phyloP scores from a whole-genome alignment of 2,113 vertebrate genomes.

The Dermatemys mawii region DNA sequence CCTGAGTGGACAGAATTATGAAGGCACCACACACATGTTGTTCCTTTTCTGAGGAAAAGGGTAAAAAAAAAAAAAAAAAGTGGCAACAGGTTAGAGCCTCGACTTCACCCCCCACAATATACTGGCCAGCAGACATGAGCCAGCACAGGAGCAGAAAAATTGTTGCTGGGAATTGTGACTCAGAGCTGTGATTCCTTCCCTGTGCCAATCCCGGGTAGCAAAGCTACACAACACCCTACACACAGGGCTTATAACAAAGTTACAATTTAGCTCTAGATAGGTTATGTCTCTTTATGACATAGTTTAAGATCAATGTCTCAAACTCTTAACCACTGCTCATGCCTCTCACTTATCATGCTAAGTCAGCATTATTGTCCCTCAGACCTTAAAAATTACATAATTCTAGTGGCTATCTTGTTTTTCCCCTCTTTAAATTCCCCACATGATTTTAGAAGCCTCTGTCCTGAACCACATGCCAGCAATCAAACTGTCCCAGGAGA shows the following conservation, averaged over 20 bases:
- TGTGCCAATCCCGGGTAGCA: too few relatives aligned
- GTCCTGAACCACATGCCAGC: neutral
- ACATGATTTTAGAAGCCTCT: neutral
- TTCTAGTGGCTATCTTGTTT: neutral
- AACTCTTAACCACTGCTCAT: neutral
- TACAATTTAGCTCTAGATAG: neutral
- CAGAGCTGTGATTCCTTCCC: neutral
- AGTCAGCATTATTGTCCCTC: neutral
- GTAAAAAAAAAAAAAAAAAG: neutral
- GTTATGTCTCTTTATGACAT: neutral
- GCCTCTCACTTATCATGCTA: neutral
- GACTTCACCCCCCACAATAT: neutral
- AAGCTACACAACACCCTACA: too few relatives aligned
- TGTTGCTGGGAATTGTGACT: neutral
- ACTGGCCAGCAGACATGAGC: neutral
- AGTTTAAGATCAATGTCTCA: neutral
- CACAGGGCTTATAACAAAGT: neutral
- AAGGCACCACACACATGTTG: neutral
- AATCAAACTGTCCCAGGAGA: neutral
- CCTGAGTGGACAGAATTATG: neutral
- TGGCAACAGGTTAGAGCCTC: neutral
- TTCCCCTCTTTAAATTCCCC: neutral
- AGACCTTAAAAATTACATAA: too few relatives aligned
- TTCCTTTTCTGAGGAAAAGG: neutral
- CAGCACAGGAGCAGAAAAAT: neutral